phyloP scores from a whole-genome alignment of 2,888 invertebrate species.

The Dolomedes plantarius region DNA sequence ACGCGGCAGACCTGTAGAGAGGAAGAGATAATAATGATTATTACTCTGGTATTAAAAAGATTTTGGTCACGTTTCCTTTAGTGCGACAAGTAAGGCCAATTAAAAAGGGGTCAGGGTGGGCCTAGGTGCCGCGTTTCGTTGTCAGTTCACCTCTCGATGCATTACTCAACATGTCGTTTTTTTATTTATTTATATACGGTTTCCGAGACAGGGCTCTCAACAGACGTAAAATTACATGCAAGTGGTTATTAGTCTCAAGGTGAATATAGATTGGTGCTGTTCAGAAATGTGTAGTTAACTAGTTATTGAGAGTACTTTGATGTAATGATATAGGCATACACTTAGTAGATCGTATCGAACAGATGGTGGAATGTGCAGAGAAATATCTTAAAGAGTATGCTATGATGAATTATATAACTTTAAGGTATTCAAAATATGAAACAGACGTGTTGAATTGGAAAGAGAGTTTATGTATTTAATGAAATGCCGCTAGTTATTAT shows the following conservation, averaged over 20 bases:
- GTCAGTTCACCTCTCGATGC: neutral
- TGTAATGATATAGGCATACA: too few species aligned
- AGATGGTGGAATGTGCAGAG: too few species aligned
- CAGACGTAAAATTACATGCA: neutral
- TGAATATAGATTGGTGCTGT: neutral
- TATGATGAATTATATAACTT: too few species aligned
- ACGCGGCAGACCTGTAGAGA: neutral
- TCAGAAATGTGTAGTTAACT: too few species aligned
- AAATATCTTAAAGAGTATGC: too few species aligned
- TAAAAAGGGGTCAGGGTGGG: constrained; percentile 1
- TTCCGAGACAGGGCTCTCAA: neutral
- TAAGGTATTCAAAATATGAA: too few species aligned
- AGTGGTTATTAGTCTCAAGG: neutral
- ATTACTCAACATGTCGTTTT: neutral
- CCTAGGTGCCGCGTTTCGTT: neutral
- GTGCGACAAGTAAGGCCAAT: neutral
- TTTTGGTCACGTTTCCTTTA: neutral
- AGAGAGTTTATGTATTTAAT: too few species aligned
- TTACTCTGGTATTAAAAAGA: neutral
- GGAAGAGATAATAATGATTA: neutral
- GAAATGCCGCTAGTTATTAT: too few species aligned
- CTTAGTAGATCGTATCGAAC: too few species aligned
- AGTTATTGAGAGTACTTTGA: too few species aligned
- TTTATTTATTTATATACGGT: neutral
- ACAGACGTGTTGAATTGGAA: too few species aligned